Base-by-base conservation (phyloP, 2,888 invertebrate species). In the Phragmatobia fuliginosa region DNA sequence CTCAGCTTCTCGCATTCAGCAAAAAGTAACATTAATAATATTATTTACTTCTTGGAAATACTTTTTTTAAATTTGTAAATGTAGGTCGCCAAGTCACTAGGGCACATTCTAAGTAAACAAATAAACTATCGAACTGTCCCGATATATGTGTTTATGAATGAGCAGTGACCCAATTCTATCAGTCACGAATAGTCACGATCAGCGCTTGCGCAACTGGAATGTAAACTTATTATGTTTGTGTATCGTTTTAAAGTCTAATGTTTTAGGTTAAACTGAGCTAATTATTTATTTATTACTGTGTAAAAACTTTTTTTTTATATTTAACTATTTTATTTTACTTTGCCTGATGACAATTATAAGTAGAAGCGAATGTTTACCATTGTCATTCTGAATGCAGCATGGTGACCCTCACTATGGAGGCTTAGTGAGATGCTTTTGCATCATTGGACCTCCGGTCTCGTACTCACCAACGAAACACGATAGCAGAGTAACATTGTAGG, bases 61-160 rank as follows among this genome's bases (percentile, higher is more conserved):
- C 28, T 28, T 28, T 28, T 56, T 52, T 14, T 25, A 28, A 49
- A 38, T 31, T 33, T 45, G 58, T 21, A 31, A 38, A 33, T 38
- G 38, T 68, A 41, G 32, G 38, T 41, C 36, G 21, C 0, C 32
- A 21, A 45, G 58, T 31, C 56, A 58, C 21, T 28, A 25, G 36
- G 25, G 1, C 33, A 41, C 65, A 52, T 49, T 25, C 28, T 25
- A 52, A 60, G 38, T 49, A 59, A 63, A 36, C 33, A 62, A 62
- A 62, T 77, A 76, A 76, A 73, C 66, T 58, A 76, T 75, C 72
- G 69, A 80, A 73, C 70, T 72, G 76, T 63, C n/a, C 28, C 67
- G 67, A 61, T 71, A 71, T 62, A 5, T 41, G 33, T 36, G 31
- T 58, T 62, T 58, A 68, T 61, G 71, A 71, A 67, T 71, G 67